These are phyloP conservation scores for Coptodon bakossiorum DNA, from an alignment of 2,113 vertebrate species.

Conservation along the genomic window DNA sequence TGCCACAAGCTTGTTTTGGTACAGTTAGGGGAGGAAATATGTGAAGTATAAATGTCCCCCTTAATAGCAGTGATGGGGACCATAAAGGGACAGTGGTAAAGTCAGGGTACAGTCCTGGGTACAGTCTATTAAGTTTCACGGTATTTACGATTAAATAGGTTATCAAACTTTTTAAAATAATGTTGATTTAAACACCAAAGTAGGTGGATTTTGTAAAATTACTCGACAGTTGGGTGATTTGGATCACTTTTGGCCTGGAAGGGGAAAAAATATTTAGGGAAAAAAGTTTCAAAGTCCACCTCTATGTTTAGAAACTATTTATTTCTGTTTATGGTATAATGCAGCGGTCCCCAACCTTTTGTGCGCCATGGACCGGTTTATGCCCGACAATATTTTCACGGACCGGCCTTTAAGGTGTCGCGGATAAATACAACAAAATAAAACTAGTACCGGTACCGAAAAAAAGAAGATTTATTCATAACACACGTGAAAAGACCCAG, in stretches of 20 bases:
- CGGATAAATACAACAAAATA: too few species aligned
- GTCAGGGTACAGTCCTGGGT: background rate
- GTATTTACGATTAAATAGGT: background rate
- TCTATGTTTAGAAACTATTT: background rate
- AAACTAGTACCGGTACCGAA: too few species aligned
- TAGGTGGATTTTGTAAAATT: background rate
- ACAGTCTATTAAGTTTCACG: background rate
- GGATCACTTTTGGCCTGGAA: background rate
- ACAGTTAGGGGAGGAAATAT: background rate
- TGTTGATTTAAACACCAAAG: background rate
- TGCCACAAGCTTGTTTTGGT: background rate
- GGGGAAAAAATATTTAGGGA: background rate
- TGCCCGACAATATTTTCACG: too few species aligned
- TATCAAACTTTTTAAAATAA: background rate
- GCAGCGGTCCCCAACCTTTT: too few species aligned
- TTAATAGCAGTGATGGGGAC: background rate
- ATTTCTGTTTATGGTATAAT: background rate
- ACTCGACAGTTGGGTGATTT: too few species aligned
- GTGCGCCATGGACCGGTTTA: too few species aligned
- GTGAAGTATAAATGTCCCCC: background rate
- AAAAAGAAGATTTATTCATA: too few species aligned
- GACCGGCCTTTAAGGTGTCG: too few species aligned
- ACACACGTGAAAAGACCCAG: too few species aligned
- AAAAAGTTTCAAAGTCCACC: background rate
- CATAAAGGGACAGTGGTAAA: background rate